Conservation (phyloP, 1,140 invertebrate genomes). For the Sesamia nonagrioides region DNA sequence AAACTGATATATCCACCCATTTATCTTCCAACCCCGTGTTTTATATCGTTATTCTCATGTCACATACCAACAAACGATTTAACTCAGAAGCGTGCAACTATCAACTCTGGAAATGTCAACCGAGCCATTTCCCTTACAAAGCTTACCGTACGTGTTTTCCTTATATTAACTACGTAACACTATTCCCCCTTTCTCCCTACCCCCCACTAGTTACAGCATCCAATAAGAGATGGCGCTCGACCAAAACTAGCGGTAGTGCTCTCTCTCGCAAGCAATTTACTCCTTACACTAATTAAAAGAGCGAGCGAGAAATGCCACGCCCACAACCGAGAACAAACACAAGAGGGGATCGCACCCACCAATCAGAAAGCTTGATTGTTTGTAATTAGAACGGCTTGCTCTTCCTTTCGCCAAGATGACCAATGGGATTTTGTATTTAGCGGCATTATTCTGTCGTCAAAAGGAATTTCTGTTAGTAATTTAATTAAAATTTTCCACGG, state of each 20-base stretch:
- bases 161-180: slow-evolving; percentile 83
- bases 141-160: slow-evolving; percentile 82
- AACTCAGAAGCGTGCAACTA: slow-evolving; percentile 71
- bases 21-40: slow-evolving; percentile 41
- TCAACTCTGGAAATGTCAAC: slow-evolving; percentile 82
- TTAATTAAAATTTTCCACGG: slow-evolving; percentile 68
- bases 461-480: slow-evolving; percentile 64
- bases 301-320: slow-evolving; percentile 82
- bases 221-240: slow-evolving; percentile 84
- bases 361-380: slow-evolving; percentile 85
- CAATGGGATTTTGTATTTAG: slow-evolving; percentile 83
- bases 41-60: slow-evolving; percentile 44
- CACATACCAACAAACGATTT: slow-evolving; percentile 65
- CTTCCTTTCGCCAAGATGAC: slow-evolving; percentile 82
- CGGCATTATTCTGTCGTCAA: slow-evolving; percentile 63
- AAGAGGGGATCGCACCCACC: slow-evolving; percentile 76
- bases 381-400: slow-evolving; percentile 85
- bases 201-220: slow-evolving; percentile 76
- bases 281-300: slow-evolving; percentile 88
- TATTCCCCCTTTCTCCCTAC: slow-evolving; percentile 69
- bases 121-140: slow-evolving; percentile 81
- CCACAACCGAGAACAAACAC: slow-evolving; percentile 84
- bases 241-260: slow-evolving; percentile 79
- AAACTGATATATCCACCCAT: slow-evolving; percentile 16
- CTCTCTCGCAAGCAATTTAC: slow-evolving; percentile 86